These are phyloP conservation scores for Steatornis caripensis DNA, from an alignment of 2,113 vertebrate species.

Conservation along the genomic window DNA sequence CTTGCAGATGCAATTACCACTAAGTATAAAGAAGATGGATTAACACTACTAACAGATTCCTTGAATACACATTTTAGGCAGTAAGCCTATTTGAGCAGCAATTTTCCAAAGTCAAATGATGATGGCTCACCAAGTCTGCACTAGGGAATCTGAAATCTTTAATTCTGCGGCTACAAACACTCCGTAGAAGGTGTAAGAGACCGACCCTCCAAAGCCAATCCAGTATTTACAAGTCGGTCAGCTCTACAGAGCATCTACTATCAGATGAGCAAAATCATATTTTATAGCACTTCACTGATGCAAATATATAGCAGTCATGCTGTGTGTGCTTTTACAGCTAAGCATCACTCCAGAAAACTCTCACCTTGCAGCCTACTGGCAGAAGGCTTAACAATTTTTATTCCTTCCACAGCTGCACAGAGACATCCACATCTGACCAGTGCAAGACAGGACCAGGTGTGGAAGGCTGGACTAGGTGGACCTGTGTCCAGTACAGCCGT, in stretches of 20 bases:
- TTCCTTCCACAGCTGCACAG: neutral
- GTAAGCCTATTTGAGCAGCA: neutral
- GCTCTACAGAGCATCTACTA: neutral
- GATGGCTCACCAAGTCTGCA: neutral
- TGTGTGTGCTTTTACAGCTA: neutral
- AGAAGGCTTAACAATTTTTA: neutral
- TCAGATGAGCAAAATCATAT: neutral
- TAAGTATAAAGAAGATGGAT: neutral
- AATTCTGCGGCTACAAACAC: neutral
- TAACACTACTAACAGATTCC: neutral
- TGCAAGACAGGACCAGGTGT: neutral
- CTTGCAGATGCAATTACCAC: neutral
- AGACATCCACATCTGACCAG: neutral
- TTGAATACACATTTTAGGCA: neutral
- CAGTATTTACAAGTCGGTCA: neutral
- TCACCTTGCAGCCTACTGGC: neutral
- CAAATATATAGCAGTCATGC: neutral
- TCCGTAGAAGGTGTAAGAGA: neutral
- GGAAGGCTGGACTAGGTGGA: too few relatives aligned
- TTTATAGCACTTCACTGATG: neutral
- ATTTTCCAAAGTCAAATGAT: neutral
- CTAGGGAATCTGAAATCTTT: neutral
- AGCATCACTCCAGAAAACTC: neutral
- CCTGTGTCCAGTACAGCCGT: neutral
- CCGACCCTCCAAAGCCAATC: neutral